Conservation (phyloP, 2,888 invertebrate species). For the Celastrina argiolus region DNA sequence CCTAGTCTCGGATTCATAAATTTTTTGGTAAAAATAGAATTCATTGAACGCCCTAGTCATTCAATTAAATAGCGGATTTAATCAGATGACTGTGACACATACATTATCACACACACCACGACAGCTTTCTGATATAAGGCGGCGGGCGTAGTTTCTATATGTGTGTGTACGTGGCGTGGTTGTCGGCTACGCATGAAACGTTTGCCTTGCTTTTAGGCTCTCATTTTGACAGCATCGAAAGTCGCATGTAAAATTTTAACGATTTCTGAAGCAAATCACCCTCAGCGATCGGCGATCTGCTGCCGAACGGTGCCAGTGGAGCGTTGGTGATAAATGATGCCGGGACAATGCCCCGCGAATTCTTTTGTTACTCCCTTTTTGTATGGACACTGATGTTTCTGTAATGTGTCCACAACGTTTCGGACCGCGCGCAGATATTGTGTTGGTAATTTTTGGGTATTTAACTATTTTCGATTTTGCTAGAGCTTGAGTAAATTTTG, state of each 20-base stretch:
- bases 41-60: no score
- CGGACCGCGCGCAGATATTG: constrained; percentile 36
- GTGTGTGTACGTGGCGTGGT: no score
- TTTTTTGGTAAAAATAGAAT: no score
- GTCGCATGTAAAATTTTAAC: constrained; percentile 23
- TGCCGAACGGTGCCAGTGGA: constrained; percentile 62
- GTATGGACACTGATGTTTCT: constrained; percentile 68
- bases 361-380: constrained; percentile 73
- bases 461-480: neutral
- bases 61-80: no score
- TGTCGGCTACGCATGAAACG: no score
- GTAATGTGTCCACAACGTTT: constrained; percentile 49
- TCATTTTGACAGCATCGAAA: neutral
- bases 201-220: no score
- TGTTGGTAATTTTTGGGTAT: neutral
- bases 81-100: no score
- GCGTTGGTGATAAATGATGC: constrained; percentile 74
- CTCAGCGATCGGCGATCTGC: constrained; percentile 62
- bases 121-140: no score
- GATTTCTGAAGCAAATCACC: constrained; percentile 40
- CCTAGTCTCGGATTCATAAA: no score
- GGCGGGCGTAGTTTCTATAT: no score
- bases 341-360: constrained; percentile 71
- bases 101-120: no score
- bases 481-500: no score